phyloP scores from a whole-genome alignment of 2,113 vertebrate genomes.

The Coracopsis vasa region DNA sequence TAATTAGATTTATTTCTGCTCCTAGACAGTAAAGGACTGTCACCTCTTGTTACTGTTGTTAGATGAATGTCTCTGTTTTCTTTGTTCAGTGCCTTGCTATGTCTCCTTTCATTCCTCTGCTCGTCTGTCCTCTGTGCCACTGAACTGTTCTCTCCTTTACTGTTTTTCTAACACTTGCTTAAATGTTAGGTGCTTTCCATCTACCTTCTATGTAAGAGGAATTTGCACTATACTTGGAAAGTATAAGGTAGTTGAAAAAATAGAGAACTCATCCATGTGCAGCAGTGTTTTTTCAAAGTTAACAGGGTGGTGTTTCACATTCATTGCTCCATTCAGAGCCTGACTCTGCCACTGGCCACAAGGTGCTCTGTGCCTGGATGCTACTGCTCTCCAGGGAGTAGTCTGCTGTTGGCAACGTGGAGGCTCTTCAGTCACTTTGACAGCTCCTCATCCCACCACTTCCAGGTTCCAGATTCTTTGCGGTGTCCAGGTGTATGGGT shows the following conservation, averaged over 20 bases:
- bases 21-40: not conserved
- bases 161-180: not conserved
- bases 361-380: not conserved
- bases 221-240: not conserved
- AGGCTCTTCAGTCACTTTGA: not conserved
- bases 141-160: not conserved
- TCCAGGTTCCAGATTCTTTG: not conserved
- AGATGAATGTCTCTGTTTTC: not conserved
- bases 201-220: not conserved
- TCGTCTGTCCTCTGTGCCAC: not conserved
- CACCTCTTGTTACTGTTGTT: not conserved
- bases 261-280: too few relatives aligned
- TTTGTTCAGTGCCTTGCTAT: not conserved
- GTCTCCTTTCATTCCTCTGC: not conserved
- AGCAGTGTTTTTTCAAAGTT: not conserved
- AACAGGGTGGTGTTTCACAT: not conserved
- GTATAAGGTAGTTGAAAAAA: not conserved
- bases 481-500: fast-evolving
- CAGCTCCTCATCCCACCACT: not conserved
- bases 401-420: not conserved
- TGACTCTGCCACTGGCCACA: not conserved
- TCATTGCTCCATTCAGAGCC: not conserved
- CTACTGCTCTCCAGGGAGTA: not conserved
- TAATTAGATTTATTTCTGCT: slow-evolving; percentile 7
- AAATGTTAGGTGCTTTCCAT: not conserved